Conservation (phyloP, 2,797 vertebrate genomes). For the Gadopsis marmoratus region DNA sequence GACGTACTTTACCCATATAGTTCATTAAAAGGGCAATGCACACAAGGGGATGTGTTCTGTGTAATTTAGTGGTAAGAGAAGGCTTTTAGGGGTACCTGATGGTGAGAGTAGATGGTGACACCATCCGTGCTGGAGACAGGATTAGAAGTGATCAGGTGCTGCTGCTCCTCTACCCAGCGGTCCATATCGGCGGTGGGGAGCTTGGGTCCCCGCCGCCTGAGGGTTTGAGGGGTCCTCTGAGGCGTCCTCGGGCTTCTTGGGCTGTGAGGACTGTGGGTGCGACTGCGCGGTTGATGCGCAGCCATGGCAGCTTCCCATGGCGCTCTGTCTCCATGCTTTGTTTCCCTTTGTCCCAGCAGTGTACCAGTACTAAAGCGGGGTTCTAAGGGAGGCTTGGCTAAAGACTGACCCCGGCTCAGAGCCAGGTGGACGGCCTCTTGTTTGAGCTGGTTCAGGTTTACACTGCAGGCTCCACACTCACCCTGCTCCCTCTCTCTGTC, state of each 20-base stretch:
- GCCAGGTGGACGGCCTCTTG: constrained; percentile 96
- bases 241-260: constrained; percentile 86
- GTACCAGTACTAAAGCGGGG: constrained; percentile 69
- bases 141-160: constrained; percentile 88
- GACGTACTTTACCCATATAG: constrained; percentile 58
- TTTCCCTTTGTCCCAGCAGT: constrained; percentile 58
- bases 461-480: constrained; percentile 90
- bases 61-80: constrained; percentile 60
- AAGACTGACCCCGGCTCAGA: constrained; percentile 88
- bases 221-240: constrained; percentile 86
- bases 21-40: constrained; percentile 68
- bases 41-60: constrained; percentile 36
- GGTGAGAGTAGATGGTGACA: constrained; percentile 88
- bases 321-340: constrained; percentile 58
- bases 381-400: constrained; percentile 80
- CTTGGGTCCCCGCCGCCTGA: constrained; percentile 85
- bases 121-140: constrained; percentile 85
- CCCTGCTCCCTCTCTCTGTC: constrained; percentile 85
- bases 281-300: constrained; percentile 80
- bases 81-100: constrained; percentile 80
- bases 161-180: constrained; percentile 92
- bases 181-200: constrained; percentile 87
- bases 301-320: constrained; percentile 43
- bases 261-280: constrained; percentile 88
- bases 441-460: constrained; percentile 92